Base-by-base conservation (phyloP, 1,140 invertebrate species). In the Carcinoscorpius rotundicauda region DNA sequence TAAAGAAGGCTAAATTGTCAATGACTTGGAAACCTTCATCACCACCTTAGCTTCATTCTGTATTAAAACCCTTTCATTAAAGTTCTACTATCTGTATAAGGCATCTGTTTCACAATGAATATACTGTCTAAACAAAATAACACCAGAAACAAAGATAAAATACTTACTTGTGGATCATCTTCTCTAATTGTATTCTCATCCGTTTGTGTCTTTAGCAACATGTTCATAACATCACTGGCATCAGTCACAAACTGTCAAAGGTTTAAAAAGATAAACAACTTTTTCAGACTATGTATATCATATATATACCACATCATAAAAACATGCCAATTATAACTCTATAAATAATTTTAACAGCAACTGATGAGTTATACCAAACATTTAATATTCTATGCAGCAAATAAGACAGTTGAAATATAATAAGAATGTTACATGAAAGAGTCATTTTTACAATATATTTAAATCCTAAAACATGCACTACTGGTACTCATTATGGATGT, bases 141-240 rank as follows among this genome's bases (percentile, higher is more conserved):
- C 52, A 51, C 8, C 9, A 8, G 6, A 65, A 6, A 65, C 11
- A 10, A 63, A 63, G 29, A 61, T n/a, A 55, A 60, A 6, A 9
- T 60, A 64, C 52, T 68, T 49, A 94, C 89, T 78, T 98, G 95
- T 3, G 95, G 95, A 82, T 98, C 95, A 71, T 95, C 93, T 4
- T 89, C 85, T 49, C 76, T 52, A 66, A 93, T 76, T 69, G 84
- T 81, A 49, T 87, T 85, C 69, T 87, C 86, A 61, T 76, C 81
- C 72, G 88, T 85, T 75, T 98, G 93, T 0, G 91, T 92, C 76
- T 92, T 90, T 59, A 99, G 76, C 60, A 99, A 80, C 76, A 98
- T 82, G 70, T 96, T 87, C 96, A 99, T 99, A 9, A 99, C 87
- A 77, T 97, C 93, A 70, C 87, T 88, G 6, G 95, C 96, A 79